Base-by-base conservation (phyloP, 2,888 invertebrate species). In the Aphodius granarius region DNA sequence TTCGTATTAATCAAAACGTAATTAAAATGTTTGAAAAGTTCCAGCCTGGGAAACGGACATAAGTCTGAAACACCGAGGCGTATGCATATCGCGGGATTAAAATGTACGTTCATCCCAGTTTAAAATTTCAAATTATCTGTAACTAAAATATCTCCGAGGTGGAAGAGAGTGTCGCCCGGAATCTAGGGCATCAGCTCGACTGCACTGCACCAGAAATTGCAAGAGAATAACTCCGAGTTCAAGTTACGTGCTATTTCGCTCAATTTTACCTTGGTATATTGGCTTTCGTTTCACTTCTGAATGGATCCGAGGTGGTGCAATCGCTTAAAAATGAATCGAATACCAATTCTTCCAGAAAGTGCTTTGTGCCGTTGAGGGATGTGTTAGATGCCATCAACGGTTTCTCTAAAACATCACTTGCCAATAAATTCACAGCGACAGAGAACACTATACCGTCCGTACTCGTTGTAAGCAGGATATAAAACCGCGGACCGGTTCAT, bases 111-210 rank as follows among this genome's bases (percentile, higher is more conserved):
- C 68, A 21, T 20, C n/a, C 22, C 21, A 20, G 68, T 22, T 68
- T 68, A 22, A 68, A 68, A 68, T 68, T 68, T 68, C 68, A 68
- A 68, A 68, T 68, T 68, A 68, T 68, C 68, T 22, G 20, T 68
- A 68, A 68, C 68, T 68, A 68, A 68, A 68, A 68, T 68, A 68
- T 68, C 68, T 68, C 22, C n/a, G 21, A 43, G 43, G 43, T 43
- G 43, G 43, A 43, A 43, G 43, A 9, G 43, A 43, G 43, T 43
- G 43, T 43, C 43, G 43, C 4, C 2, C 2, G 43, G 43, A 43
- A 43, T 43, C 43, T 43, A 43, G 43, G 43, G 43, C 43, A 43
- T 43, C 43, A 43, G 43, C 43, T 43, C 43, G 43, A 43, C 43
- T 43, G 43, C 43, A 43, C 43, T 43, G 43, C 43, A 3, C 43